A percentile compares a stretch with the other conserved stretches of the same genome.
phyloP scores from a whole-genome alignment of 2,888 invertebrate genomes.

The Selenia dentaria region DNA sequence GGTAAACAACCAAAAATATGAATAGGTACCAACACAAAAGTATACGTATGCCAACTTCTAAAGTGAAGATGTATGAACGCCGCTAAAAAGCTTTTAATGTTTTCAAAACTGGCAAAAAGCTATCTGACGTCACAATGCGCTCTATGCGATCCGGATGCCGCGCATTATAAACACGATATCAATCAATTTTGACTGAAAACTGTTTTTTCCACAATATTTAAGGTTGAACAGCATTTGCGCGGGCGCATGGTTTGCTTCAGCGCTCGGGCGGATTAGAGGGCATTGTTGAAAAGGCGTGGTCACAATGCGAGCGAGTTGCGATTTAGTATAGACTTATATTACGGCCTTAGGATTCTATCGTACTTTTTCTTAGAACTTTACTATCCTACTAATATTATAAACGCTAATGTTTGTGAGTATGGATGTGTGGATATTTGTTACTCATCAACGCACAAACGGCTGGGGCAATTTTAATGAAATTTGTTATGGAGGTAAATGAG shows the following conservation, averaged over 20 bases:
- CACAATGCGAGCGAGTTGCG: conserved; percentile 15
- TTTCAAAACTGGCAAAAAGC: conserved; percentile 16
- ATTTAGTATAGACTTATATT: too few species aligned
- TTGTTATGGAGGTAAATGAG: too few species aligned
- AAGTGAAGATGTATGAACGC: conserved; percentile 3
- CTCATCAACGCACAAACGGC: too few species aligned
- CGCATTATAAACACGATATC: conserved; percentile 32
- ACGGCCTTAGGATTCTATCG: too few species aligned
- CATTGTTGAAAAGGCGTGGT: conserved; percentile 45
- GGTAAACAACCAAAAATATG: neutral
- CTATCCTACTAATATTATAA: too few species aligned
- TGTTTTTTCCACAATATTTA: conserved; percentile 52
- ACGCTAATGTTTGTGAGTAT: too few species aligned
- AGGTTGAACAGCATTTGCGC: conserved; percentile 28
- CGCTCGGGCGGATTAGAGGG: conserved; percentile 38
- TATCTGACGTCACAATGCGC: conserved; percentile 23
- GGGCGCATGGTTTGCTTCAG: conserved; percentile 58
- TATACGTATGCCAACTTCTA: too few species aligned
- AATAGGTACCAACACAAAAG: too few species aligned
- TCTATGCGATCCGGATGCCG: conserved; percentile 13
- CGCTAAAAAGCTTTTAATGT: conserved; percentile 8
- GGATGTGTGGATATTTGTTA: too few species aligned
- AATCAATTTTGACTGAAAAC: conserved; percentile 35
- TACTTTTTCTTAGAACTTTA: too few species aligned
- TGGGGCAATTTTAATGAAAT: too few species aligned